phyloP scores from a whole-genome alignment of 2,113 vertebrate species.

The Ivindomyrus marchei region DNA sequence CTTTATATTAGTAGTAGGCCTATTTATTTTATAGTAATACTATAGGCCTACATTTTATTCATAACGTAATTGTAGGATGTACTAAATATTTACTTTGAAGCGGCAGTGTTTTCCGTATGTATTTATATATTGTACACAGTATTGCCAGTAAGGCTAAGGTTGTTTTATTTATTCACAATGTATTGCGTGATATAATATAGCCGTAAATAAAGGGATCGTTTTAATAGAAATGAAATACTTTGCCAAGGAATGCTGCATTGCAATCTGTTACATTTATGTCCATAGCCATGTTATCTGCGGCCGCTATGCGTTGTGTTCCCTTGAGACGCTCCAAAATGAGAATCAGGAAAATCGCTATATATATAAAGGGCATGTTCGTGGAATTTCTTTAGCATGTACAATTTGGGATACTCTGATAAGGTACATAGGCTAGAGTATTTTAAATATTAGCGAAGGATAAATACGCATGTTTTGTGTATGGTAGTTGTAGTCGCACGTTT shows the following conservation, averaged over 20 bases:
- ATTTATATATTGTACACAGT: neutral
- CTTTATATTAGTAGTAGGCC: neutral
- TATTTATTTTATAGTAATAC: neutral
- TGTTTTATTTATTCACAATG: constrained; percentile 22
- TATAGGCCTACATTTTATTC: neutral
- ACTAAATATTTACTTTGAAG: neutral
- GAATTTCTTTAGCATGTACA: neutral
- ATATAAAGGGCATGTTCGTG: neutral
- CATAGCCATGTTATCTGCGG: constrained; percentile 26
- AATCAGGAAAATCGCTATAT: neutral
- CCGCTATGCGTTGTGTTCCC: constrained; percentile 19
- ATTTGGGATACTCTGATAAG: neutral
- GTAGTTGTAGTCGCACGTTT: neutral
- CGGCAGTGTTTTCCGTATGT: neutral
- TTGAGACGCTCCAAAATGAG: constrained; percentile 19
- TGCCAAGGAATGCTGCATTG: constrained; percentile 58
- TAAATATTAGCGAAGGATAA: neutral
- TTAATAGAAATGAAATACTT: constrained; percentile 50
- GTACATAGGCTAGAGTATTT: neutral
- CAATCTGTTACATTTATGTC: constrained; percentile 52
- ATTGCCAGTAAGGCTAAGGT: neutral
- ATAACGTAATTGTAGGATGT: neutral
- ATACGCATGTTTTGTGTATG: constrained; percentile 1
- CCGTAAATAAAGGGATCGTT: constrained; percentile 39
- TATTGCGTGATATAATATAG: constrained; percentile 31